Base-by-base conservation (phyloP, 1,140 invertebrate species). In the Eulimnadia texana region DNA sequence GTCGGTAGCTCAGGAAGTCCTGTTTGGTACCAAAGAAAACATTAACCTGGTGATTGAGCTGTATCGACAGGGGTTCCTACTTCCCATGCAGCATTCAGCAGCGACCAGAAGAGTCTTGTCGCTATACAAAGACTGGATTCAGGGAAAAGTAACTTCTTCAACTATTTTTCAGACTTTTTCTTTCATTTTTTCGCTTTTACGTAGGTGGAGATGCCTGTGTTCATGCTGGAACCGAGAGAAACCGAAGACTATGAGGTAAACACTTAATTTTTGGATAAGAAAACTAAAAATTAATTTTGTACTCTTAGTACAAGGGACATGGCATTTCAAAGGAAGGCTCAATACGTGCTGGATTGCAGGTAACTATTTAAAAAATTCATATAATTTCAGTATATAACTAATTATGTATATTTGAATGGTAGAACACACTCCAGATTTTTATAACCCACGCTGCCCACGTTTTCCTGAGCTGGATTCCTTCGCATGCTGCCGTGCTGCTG, bases 51-150 rank as follows among this genome's bases (percentile, higher is more conserved):
- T 95, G 29, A 88, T 96, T 69, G 93, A 97, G 76, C 79, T 96
- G 27, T 90, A 96, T 68, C 80, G 93, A 56, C 92, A 97, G 74
- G 90, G 92, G 20, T 91, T 96, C 73, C 77, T 95, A 20, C 75
- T 96, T 59, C 88, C 90, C 66, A 93, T 94, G 70, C 82, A 82
- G 27, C 88, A 94, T 70, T 85, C 90, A 3, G 82, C 83, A 61
- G 88, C 92, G 2, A 89, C 93, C 62, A 77, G 90, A 47, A 85
- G 87, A 69, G 90, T 93, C 47, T 92, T 97, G 65, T 81, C 84
- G 58, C 86, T 94, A n/a, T 97, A 96, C 70, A 91, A 93, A 72
- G 92, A 97, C 71, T 94, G 93, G 88, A 94, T 95, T 71, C 88
- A 92, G 74, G 85, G 88, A 79, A 87, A 84, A 77, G 84, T 89